Base-by-base conservation (phyloP, 2,888 invertebrate genomes). In the Laothoe populi region DNA sequence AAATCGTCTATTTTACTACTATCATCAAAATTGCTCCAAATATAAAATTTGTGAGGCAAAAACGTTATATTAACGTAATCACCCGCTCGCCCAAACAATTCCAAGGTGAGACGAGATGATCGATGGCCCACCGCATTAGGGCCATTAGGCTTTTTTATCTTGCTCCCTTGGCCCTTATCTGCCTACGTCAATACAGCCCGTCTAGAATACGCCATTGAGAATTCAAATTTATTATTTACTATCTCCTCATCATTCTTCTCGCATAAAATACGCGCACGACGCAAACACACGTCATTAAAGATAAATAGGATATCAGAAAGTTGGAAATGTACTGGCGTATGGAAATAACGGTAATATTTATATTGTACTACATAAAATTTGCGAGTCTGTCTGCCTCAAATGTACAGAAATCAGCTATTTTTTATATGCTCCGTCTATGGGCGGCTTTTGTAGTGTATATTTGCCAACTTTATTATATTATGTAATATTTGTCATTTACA, bases 101-200 rank as follows among this genome's bases (percentile, higher is more conserved):
- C 69, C 71, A 70, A 75, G 76, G 77, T 74, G 72, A 76, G 69
- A 62, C 65, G 66, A 64, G 66, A 79, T 83, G 84, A 85, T 84
- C 78, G 82, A 86, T 83, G 77, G 70, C 65, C 66, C 70, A 59
- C 66, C 63, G 59, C 64, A 68, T 67, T 68, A 62, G 67, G 62
- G 63, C 67, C 73, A 77, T 81, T 79, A 81, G 67, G 71, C 67
- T 70, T 74, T 77, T 75, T 79, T 72, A 73, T 74, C 73, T 68
- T 49, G 64, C 64, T 64, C 68, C 68, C 68, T 67, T 49, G 57
- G 49, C 42, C 65, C 66, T 74, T 78, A 75, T 73, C 74, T 64
- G 65, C 65, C 65, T 53, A 44, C 57, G 63, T 63, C 63, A 63
- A 59, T 21, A 53, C 35, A 62, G 31, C 38, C 46, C n/a, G 46